Evolutionary conservation across 2,888 invertebrate species (phyloP).

Genomic region (Tethea ocularis): DNA sequence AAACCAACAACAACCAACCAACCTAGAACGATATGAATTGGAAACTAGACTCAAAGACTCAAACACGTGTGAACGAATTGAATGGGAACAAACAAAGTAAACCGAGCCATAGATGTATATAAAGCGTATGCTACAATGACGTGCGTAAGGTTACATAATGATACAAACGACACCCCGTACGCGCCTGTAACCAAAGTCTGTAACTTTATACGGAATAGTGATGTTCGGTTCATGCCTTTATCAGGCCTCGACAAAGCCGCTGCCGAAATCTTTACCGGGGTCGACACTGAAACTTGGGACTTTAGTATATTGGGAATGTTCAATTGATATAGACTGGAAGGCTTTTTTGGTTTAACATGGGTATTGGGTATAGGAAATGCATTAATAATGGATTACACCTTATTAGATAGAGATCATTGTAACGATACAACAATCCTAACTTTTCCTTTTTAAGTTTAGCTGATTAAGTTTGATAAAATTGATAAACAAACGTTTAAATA

Average conservation of each 20-base stretch:
- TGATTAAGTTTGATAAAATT: no score
- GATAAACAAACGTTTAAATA: not conserved
- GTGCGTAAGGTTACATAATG: slow-evolving; percentile 22
- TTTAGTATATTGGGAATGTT: not conserved
- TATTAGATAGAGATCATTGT: no score
- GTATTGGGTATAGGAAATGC: no score
- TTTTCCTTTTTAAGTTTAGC: no score
- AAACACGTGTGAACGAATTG: slow-evolving; percentile 1
- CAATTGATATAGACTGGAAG: no score
- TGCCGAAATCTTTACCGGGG: slow-evolving; percentile 32
- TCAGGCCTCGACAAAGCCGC: slow-evolving; percentile 32
- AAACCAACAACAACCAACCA: no score
- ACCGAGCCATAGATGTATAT: not conserved
- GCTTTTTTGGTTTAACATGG: no score
- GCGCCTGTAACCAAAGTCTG: slow-evolving; percentile 7
- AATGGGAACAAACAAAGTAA: not conserved
- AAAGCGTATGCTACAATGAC: not conserved
- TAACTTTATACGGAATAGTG: slow-evolving; percentile 11
- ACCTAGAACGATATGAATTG: not conserved
- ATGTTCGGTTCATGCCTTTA: slow-evolving; percentile 32
- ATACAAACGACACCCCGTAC: slow-evolving; percentile 22
- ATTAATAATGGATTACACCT: no score
- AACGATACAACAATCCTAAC: no score
- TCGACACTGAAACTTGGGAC: slow-evolving; percentile 23
- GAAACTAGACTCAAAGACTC: not conserved